Evolutionary conservation across 2,113 vertebrate genomes (phyloP).

Genomic region (Pollimyrus isidori): DNA sequence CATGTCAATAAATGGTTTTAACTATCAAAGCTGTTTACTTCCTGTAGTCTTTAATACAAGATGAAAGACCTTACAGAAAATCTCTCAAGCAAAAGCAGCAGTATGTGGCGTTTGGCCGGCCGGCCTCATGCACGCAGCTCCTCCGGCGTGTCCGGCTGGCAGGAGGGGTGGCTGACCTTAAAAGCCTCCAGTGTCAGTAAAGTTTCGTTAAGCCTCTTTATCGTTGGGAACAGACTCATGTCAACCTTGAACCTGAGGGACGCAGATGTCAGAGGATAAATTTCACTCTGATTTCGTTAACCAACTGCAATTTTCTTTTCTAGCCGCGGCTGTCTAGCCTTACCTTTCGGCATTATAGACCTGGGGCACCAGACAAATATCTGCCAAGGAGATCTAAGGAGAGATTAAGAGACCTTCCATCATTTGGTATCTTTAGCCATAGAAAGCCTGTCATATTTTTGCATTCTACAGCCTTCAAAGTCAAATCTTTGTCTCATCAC

Average conservation of each 20-base stretch:
- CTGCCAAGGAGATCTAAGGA: constrained; percentile 86
- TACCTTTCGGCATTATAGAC: constrained; percentile 91
- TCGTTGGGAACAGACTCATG: constrained; percentile 71
- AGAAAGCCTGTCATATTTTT: not conserved
- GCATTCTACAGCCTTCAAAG: not conserved
- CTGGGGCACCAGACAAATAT: constrained; percentile 88
- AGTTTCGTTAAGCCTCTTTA: constrained; percentile 72
- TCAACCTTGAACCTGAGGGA: constrained; percentile 79
- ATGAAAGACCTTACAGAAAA: not conserved
- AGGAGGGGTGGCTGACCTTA: constrained; percentile 72
- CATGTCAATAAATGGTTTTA: constrained; percentile 35
- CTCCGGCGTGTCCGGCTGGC: constrained; percentile 81
- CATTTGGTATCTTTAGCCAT: not conserved
- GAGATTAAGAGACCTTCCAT: not conserved
- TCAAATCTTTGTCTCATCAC: not conserved
- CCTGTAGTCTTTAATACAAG: not conserved
- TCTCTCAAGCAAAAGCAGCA: not conserved
- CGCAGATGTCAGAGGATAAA: not conserved
- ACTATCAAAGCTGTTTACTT: not conserved
- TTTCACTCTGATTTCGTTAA: not conserved
- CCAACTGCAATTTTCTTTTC: not conserved
- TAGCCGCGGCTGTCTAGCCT: constrained; percentile 5
- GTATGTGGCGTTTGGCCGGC: rapidly evolving
- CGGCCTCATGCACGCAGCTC: constrained; percentile 60
- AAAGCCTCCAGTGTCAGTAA: constrained; percentile 80